Conservation (phyloP, 2,797 vertebrate species). For the Danio jaintianensis region DNA sequence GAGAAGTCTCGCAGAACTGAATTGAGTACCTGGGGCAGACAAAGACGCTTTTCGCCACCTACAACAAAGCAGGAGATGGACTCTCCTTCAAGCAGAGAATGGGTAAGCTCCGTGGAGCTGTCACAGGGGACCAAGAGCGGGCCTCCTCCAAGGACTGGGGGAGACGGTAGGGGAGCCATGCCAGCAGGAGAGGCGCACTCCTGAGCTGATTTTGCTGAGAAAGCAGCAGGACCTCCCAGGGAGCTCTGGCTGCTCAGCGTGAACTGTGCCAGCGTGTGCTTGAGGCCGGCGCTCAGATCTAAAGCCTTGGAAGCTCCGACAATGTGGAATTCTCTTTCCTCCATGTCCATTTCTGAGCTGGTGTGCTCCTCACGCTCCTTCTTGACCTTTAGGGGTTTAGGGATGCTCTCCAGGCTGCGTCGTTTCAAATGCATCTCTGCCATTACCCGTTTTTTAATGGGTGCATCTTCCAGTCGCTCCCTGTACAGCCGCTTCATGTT, state of each 20-base stretch:
- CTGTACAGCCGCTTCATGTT: conserved; percentile 81
- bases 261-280: conserved; percentile 97
- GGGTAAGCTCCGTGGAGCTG: conserved; percentile 96
- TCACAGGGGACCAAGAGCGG: conserved; percentile 95
- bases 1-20: conserved; percentile 97
- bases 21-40: conserved; percentile 97
- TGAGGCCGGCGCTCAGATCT: conserved; percentile 94
- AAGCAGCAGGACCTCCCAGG: conserved; percentile 94
- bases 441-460: conserved; percentile 89
- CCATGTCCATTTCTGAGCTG: conserved; percentile 73
- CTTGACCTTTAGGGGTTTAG: conserved; percentile 88
- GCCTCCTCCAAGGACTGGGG: conserved; percentile 89
- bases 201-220: conserved; percentile 91
- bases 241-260: conserved; percentile 98
- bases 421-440: conserved; percentile 87
- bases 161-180: conserved; percentile 89
- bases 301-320: conserved; percentile 84
- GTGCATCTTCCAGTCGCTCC: conserved; percentile 84
- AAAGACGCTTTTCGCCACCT: conserved; percentile 96
- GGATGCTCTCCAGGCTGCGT: conserved; percentile 78
- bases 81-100: conserved; percentile 93
- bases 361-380: conserved; percentile 85
- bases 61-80: conserved; percentile 98
- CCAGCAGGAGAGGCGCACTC: conserved; percentile 84
- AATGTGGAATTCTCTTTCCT: conserved; percentile 77